These are phyloP conservation scores for Cisticola juncidis DNA, from an alignment of 2,113 vertebrate species.

Conservation along the genomic window DNA sequence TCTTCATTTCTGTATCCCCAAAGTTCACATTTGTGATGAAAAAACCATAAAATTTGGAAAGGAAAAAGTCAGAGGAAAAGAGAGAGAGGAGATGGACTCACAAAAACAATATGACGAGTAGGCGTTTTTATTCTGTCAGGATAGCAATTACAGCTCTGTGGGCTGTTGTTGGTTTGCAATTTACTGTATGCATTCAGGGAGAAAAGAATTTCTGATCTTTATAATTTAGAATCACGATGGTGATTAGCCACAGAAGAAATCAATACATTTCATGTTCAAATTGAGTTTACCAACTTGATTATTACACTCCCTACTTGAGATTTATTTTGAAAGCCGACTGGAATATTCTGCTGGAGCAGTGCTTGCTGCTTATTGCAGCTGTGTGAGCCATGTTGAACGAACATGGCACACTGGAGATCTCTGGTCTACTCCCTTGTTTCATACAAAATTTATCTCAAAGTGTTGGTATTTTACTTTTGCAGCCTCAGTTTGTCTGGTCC, in stretches of 20 bases:
- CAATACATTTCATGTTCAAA: slow-evolving; percentile 56
- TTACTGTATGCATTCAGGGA: slow-evolving; percentile 50
- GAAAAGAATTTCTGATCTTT: slow-evolving; percentile 60
- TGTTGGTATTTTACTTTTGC: neutral
- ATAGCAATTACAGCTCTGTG: slow-evolving; percentile 35
- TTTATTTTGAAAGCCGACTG: slow-evolving; percentile 51
- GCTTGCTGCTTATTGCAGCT: slow-evolving; percentile 19
- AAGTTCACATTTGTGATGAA: neutral
- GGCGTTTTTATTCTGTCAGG: slow-evolving; percentile 22
- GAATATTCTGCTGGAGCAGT: slow-evolving; percentile 40
- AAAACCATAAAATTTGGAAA: neutral
- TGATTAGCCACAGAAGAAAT: slow-evolving; percentile 65
- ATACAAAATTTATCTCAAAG: neutral
- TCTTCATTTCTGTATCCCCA: neutral
- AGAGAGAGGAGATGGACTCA: neutral
- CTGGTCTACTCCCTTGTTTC: slow-evolving; percentile 2
- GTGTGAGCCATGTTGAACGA: slow-evolving; percentile 11
- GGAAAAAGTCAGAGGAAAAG: neutral
- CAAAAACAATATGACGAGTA: slow-evolving; percentile 8
- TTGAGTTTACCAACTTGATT: slow-evolving; percentile 67
- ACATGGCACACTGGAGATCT: slow-evolving; percentile 20
- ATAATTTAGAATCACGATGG: slow-evolving; percentile 58
- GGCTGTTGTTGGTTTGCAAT: slow-evolving; percentile 42
- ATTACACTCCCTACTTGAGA: slow-evolving; percentile 57
- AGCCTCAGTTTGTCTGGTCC: neutral